phyloP scores from a whole-genome alignment of 2,113 vertebrate species.

The Lepisosteus oculatus region DNA sequence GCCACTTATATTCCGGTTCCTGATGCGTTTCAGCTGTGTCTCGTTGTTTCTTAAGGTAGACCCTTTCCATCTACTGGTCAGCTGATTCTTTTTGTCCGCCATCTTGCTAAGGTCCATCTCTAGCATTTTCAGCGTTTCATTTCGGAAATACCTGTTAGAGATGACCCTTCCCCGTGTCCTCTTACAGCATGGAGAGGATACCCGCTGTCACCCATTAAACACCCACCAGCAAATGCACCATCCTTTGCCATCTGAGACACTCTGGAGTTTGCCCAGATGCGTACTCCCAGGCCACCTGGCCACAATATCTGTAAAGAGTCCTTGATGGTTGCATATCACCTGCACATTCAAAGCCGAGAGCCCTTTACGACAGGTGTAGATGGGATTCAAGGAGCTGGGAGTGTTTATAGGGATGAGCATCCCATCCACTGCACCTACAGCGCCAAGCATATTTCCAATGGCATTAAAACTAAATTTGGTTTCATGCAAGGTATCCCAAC shows the following conservation, averaged over 20 bases:
- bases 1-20: too few relatives aligned
- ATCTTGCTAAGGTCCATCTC: too few relatives aligned
- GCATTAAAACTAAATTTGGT: neutral
- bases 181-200: too few relatives aligned
- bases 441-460: neutral
- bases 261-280: slow-evolving; percentile 7
- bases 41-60: too few relatives aligned
- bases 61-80: too few relatives aligned
- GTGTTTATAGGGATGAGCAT: neutral
- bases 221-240: neutral
- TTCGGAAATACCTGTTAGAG: too few relatives aligned
- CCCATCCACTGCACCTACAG: neutral
- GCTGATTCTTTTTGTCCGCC: too few relatives aligned
- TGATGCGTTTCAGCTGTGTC: too few relatives aligned
- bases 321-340: neutral
- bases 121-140: too few relatives aligned
- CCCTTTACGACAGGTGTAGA: neutral
- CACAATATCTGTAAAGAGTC: slow-evolving; percentile 1
- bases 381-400: neutral
- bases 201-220: slow-evolving; percentile 3
- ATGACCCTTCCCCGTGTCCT: too few relatives aligned
- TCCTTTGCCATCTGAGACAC: neutral
- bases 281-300: slow-evolving; percentile 4
- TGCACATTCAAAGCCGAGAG: neutral
- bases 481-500: neutral